phyloP scores from a whole-genome alignment of 2,888 invertebrate genomes.

The Trissonchulus sp. region DNA sequence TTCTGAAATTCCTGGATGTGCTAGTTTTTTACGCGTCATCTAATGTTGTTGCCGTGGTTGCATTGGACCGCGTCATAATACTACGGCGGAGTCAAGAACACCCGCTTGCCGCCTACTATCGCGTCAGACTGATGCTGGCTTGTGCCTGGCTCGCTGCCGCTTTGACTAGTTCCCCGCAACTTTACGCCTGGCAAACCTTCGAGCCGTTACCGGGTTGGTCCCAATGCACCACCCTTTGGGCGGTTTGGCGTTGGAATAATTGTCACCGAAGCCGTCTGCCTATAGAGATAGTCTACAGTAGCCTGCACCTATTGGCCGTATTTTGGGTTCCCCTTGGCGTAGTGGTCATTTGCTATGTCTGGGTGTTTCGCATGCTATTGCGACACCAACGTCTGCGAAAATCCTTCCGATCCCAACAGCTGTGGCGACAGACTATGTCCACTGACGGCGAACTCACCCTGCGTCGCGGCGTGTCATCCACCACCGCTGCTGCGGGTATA shows the following conservation, averaged over 20 bases:
- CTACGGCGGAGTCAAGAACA: neutral
- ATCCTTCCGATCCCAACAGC: no score
- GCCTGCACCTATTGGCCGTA: slow-evolving; percentile 23
- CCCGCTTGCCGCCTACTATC: neutral
- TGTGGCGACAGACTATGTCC: neutral
- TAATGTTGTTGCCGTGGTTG: neutral
- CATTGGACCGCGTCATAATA: neutral
- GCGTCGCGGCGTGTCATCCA: neutral
- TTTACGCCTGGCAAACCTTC: slow-evolving; percentile 42
- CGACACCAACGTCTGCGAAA: neutral
- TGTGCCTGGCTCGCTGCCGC: slow-evolving; percentile 42
- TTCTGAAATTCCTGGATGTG: neutral
- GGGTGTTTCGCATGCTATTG: neutral
- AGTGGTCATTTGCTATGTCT: neutral
- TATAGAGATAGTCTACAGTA: neutral
- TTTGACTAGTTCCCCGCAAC: slow-evolving; percentile 43
- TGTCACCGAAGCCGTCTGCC: neutral
- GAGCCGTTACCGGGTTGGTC: slow-evolving; percentile 36
- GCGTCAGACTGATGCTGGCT: neutral
- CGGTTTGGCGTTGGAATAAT: slow-evolving; percentile 29
- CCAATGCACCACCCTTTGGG: slow-evolving; percentile 44
- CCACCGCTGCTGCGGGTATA: neutral
- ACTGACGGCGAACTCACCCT: neutral
- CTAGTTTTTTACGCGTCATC: neutral
- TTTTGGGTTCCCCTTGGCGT: neutral